Percentiles rank a stretch among this genome's conserved stretches.
Conservation (phyloP, 2,113 vertebrate species). For the Asarcornis scutulata region DNA sequence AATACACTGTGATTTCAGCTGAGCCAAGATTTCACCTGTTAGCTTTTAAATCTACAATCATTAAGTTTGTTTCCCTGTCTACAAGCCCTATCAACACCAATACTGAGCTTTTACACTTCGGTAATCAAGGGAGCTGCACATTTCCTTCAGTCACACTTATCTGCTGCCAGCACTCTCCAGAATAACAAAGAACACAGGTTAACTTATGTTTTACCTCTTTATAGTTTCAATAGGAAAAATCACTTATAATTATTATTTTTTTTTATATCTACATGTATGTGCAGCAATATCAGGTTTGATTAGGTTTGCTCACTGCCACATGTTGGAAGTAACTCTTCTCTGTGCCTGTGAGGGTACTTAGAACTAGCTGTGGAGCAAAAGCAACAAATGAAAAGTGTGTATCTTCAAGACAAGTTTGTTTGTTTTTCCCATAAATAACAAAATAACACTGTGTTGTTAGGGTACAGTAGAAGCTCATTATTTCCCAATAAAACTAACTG, state of each 20-base stretch:
- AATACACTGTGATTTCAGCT: fast-evolving
- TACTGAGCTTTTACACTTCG: neutral
- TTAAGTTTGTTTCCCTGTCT: neutral
- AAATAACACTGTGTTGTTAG: neutral
- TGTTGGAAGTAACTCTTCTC: neutral
- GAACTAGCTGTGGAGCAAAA: neutral
- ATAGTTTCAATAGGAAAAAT: neutral
- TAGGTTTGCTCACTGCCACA: neutral
- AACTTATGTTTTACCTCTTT: neutral
- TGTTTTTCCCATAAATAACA: neutral
- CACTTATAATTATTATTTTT: neutral
- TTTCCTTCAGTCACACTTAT: neutral
- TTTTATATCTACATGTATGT: too few species aligned
- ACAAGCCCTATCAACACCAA: neutral
- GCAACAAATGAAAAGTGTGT: neutral
- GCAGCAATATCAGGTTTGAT: neutral
- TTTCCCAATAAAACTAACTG: neutral
- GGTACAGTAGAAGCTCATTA: neutral
- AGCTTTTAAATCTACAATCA: neutral
- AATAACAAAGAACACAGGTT: neutral
- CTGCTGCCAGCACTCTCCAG: neutral
- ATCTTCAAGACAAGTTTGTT: neutral
- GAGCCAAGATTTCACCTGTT: neutral
- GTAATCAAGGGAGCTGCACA: neutral
- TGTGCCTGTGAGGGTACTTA: neutral